A percentile compares a stretch with the other conserved stretches of the same genome.
phyloP scores from a whole-genome alignment of 2,797 vertebrate genomes.

The Yasuhikotakia modesta region DNA sequence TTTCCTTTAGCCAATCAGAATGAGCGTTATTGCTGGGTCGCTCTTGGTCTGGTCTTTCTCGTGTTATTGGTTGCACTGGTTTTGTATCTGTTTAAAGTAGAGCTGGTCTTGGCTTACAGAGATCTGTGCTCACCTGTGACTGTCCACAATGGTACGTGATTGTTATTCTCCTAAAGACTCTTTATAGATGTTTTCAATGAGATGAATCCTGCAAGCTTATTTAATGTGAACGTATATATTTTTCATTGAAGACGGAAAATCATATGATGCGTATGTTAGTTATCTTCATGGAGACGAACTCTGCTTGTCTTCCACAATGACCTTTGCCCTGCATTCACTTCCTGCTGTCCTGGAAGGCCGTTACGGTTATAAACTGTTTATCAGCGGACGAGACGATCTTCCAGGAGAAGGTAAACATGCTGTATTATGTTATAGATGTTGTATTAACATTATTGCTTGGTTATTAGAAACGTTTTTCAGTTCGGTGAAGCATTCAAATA shows the following conservation, averaged over 20 bases:
- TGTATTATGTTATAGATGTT: background rate
- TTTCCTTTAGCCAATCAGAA: slow-evolving; percentile 61
- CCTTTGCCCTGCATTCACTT: slow-evolving; percentile 67
- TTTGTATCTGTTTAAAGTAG: slow-evolving; percentile 57
- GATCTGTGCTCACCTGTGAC: slow-evolving; percentile 50
- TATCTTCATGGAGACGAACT: slow-evolving; percentile 41
- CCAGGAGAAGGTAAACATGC: slow-evolving; percentile 74
- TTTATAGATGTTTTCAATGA: background rate
- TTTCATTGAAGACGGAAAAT: slow-evolving; percentile 70
- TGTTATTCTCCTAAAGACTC: background rate
- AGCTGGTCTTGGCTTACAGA: slow-evolving; percentile 70
- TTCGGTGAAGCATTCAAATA: no score
- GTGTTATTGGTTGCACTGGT: slow-evolving; percentile 28
- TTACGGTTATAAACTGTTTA: slow-evolving; percentile 73
- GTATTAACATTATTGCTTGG: no score
- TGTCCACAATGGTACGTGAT: slow-evolving; percentile 57
- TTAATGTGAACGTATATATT: no score
- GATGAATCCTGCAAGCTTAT: no score
- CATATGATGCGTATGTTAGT: slow-evolving; percentile 78
- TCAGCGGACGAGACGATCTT: slow-evolving; percentile 73
- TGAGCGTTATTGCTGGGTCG: slow-evolving; percentile 38
- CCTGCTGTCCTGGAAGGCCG: slow-evolving; percentile 70
- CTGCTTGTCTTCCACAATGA: background rate
- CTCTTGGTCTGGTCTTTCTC: slow-evolving; percentile 50
- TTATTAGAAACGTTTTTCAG: no score